Percentiles rank a stretch among this genome's conserved stretches.
These are phyloP conservation scores for Channa maculata DNA, from an alignment of 2,113 vertebrate genomes.

Conservation along the genomic window DNA sequence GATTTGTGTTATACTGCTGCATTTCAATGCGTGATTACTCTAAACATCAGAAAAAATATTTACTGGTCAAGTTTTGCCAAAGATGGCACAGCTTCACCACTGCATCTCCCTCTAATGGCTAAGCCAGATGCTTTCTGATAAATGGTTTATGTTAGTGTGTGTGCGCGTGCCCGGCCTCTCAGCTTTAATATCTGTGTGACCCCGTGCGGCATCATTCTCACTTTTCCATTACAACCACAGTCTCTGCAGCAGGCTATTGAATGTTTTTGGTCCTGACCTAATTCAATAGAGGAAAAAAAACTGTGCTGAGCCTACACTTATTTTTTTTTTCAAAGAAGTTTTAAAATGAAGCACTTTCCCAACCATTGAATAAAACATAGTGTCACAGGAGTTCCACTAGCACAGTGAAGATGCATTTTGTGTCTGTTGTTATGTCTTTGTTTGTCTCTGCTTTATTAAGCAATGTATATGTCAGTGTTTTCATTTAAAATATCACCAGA, in stretches of 20 bases:
- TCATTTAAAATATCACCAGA: too few relatives aligned
- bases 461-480: slow-evolving; percentile 5
- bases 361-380: slow-evolving; percentile 29
- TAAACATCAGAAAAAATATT: slow-evolving; percentile 3
- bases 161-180: background rate
- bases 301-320: slow-evolving; percentile 7
- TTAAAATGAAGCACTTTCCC: slow-evolving; percentile 55
- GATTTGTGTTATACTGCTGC: slow-evolving; percentile 3
- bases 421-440: slow-evolving; percentile 6
- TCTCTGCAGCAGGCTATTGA: slow-evolving; percentile 19
- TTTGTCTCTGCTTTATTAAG: slow-evolving; percentile 18
- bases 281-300: slow-evolving; percentile 15
- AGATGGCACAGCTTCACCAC: slow-evolving; percentile 31
- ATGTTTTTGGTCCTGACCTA: slow-evolving; percentile 30
- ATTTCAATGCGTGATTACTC: slow-evolving; percentile 1
- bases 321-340: slow-evolving; percentile 40
- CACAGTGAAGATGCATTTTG: slow-evolving; percentile 13
- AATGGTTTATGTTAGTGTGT: slow-evolving; percentile 9
- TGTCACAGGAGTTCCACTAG: slow-evolving; percentile 12
- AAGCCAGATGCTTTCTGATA: slow-evolving; percentile 59
- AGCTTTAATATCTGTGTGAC: slow-evolving; percentile 16
- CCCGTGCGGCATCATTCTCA: slow-evolving; percentile 26
- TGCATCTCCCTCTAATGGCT: slow-evolving; percentile 25
- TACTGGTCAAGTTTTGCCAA: slow-evolving; percentile 30
- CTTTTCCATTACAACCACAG: slow-evolving; percentile 46